Evolutionary conservation across 1,140 invertebrate genomes (phyloP).

Genomic region (Pristionchus pacificus): DNA sequence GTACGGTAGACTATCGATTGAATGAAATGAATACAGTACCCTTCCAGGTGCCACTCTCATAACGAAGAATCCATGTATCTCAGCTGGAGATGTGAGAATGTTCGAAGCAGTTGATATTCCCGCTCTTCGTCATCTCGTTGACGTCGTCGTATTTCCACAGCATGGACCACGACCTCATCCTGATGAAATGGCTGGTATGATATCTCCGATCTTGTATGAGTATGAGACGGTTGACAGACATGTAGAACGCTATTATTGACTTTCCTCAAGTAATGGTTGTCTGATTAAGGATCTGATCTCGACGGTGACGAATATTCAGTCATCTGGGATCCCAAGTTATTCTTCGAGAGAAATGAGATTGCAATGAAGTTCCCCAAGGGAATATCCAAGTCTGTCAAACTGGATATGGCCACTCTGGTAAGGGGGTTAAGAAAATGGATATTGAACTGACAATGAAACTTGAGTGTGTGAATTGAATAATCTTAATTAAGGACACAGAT

Average conservation of each 20-base stretch:
- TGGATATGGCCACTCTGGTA: background rate
- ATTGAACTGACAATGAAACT: too few relatives aligned
- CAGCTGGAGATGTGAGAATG: constrained; percentile 56
- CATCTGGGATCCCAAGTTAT: constrained; percentile 47
- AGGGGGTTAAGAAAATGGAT: background rate
- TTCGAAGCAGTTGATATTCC: constrained; percentile 54
- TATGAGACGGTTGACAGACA: background rate
- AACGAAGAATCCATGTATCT: constrained; percentile 58
- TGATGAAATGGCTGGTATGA: constrained; percentile 55
- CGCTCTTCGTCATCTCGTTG: constrained; percentile 50
- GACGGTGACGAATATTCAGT: constrained; percentile 57
- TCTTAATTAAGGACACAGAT: constrained; percentile 25
- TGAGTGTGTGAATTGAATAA: too few relatives aligned
- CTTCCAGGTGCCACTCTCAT: constrained; percentile 43
- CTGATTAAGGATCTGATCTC: constrained; percentile 40
- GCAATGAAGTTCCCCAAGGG: constrained; percentile 41
- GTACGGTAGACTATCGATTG: too few relatives aligned
- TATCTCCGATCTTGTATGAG: background rate
- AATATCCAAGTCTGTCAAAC: background rate
- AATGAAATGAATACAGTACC: too few relatives aligned
- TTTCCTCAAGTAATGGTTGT: too few relatives aligned
- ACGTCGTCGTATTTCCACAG: constrained; percentile 57
- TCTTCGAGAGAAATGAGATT: constrained; percentile 43
- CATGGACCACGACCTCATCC: constrained; percentile 54
- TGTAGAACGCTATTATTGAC: too few relatives aligned